phyloP scores from a whole-genome alignment of 2,113 vertebrate species.

The Spea bombifrons region DNA sequence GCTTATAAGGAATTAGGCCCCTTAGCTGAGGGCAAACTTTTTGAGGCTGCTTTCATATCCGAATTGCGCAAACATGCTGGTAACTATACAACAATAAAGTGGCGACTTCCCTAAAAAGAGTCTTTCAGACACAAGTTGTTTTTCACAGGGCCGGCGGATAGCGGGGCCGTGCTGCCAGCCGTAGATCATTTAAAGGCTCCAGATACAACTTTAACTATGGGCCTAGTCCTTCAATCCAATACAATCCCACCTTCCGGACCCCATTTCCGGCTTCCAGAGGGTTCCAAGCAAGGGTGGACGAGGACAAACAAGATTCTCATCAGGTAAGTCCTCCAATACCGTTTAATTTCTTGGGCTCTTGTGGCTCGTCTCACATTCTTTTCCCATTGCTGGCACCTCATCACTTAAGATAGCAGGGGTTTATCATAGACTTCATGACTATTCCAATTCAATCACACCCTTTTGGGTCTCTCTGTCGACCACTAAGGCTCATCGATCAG shows the following conservation, averaged over 20 bases:
- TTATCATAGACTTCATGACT: not conserved
- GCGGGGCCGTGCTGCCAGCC: not conserved
- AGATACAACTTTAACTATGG: not conserved
- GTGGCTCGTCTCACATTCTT: not conserved
- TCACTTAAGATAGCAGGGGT: not conserved
- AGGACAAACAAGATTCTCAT: not conserved
- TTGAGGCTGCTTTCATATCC: not conserved
- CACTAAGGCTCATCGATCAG: not conserved
- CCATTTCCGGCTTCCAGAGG: not conserved
- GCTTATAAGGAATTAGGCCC: not conserved
- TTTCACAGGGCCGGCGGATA: not conserved
- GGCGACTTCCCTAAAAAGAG: not conserved
- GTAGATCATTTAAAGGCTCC: not conserved
- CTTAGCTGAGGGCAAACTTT: not conserved
- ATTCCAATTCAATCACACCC: not conserved
- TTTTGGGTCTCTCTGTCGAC: no score
- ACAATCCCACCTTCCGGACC: not conserved
- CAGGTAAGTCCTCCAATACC: not conserved
- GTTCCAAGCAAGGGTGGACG: not conserved
- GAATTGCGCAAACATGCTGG: not conserved
- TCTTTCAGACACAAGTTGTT: not conserved
- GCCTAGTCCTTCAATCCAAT: not conserved
- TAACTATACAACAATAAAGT: not conserved
- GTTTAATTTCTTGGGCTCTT: not conserved
- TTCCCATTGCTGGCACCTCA: no score